A percentile compares a stretch with the other conserved stretches of the same genome.
Conservation (phyloP, 2,888 invertebrate species). For the Scrobipalpa costella region DNA sequence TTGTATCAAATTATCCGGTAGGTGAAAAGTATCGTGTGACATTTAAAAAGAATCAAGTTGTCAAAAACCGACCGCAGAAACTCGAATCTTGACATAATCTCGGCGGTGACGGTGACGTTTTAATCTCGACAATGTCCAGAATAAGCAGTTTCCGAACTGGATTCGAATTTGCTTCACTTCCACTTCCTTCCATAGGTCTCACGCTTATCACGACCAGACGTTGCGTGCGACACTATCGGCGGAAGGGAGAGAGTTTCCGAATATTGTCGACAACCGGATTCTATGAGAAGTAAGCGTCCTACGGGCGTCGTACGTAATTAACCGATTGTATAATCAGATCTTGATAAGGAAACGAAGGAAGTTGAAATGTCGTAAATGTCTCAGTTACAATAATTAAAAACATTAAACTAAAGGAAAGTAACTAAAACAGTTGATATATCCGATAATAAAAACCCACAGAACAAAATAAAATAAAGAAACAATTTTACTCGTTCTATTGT, state of each 20-base stretch:
- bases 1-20: too few species aligned
- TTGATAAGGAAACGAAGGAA: slow-evolving; percentile 28
- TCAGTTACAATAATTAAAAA: background rate
- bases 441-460: background rate
- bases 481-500: slow-evolving; percentile 30
- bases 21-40: too few species aligned
- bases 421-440: background rate
- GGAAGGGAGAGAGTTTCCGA: slow-evolving; percentile 13
- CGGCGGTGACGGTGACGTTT: background rate
- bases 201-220: slow-evolving; percentile 44
- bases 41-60: too few species aligned
- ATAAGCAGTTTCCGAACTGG: background rate
- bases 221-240: slow-evolving; percentile 22
- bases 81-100: background rate
- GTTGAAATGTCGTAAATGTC: slow-evolving; percentile 8
- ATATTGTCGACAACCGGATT: slow-evolving; percentile 13
- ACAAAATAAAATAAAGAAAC: background rate
- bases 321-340: slow-evolving; percentile 4
- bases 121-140: slow-evolving; percentile 5
- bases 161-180: slow-evolving; percentile 46
- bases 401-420: background rate
- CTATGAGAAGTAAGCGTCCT: background rate
- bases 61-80: too few species aligned
- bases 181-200: slow-evolving; percentile 46
- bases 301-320: background rate